phyloP scores from a whole-genome alignment of 1,140 invertebrate species.

The Drosophila nebulosa region DNA sequence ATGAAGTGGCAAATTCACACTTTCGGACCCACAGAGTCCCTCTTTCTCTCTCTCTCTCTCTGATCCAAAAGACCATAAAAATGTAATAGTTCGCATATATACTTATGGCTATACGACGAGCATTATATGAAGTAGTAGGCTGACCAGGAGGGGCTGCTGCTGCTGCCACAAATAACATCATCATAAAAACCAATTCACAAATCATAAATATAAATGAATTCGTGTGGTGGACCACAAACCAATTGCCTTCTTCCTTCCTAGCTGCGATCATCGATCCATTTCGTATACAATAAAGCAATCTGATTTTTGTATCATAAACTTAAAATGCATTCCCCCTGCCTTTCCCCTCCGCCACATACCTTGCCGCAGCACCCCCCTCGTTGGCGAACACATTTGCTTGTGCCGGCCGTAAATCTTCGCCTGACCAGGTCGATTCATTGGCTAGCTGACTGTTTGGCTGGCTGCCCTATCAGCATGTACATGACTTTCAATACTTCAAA shows the following conservation, averaged over 20 bases:
- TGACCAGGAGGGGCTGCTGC: background rate
- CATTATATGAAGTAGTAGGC: slow-evolving; percentile 1
- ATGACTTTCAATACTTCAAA: too few relatives aligned
- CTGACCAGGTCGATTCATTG: slow-evolving; percentile 1
- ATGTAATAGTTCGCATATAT: slow-evolving; percentile 53
- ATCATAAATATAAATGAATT: slow-evolving; percentile 78
- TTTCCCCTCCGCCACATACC: background rate
- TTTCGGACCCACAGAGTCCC: slow-evolving; percentile 29
- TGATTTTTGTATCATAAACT: slow-evolving; percentile 79
- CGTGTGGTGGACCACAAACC: slow-evolving; percentile 21
- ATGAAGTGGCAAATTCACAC: slow-evolving; percentile 80
- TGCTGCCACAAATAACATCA: slow-evolving; percentile 61
- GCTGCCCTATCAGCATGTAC: slow-evolving; percentile 65
- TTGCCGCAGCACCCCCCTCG: slow-evolving; percentile 7
- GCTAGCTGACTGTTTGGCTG: background rate
- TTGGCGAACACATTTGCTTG: slow-evolving; percentile 42
- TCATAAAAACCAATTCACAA: slow-evolving; percentile 80
- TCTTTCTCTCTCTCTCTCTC: background rate
- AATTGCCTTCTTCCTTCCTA: slow-evolving; percentile 28
- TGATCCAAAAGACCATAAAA: slow-evolving; percentile 44
- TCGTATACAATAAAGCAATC: slow-evolving; percentile 78
- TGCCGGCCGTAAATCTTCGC: slow-evolving; percentile 70
- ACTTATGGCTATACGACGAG: too few relatives aligned
- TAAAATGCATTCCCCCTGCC: slow-evolving; percentile 51
- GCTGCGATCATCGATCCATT: slow-evolving; percentile 66